phyloP scores from a whole-genome alignment of 2,888 invertebrate species.

The Eupithecia insigniata region DNA sequence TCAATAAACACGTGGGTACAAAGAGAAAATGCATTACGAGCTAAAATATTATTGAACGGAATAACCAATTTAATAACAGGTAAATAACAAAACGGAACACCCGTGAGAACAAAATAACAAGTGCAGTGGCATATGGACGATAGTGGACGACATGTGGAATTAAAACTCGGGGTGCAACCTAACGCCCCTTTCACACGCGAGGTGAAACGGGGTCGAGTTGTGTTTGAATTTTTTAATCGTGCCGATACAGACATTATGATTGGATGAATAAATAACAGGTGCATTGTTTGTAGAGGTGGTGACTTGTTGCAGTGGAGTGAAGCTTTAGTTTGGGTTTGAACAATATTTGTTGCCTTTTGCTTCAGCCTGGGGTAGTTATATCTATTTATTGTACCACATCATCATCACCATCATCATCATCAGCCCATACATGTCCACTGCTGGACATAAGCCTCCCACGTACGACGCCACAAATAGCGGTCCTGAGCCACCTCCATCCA shows the following conservation, averaged over 20 bases:
- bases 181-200: constrained; percentile 39
- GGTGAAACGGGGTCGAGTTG: constrained; percentile 31
- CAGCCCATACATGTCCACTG: too few species aligned
- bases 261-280: constrained; percentile 35
- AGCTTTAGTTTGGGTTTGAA: background rate
- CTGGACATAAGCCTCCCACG: too few species aligned
- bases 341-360: background rate
- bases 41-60: background rate
- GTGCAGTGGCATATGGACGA: constrained; percentile 65
- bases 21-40: background rate
- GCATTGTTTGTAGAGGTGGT: background rate
- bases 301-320: constrained; percentile 2
- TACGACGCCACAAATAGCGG: too few species aligned
- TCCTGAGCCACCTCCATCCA: too few species aligned
- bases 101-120: constrained; percentile 62
- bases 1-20: too few species aligned
- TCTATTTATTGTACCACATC: too few species aligned
- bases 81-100: constrained; percentile 30
- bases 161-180: constrained; percentile 59
- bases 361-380: background rate
- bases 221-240: constrained; percentile 27
- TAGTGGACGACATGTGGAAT: constrained; percentile 67
- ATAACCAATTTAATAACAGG: constrained; percentile 7
- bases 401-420: too few species aligned
- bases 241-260: constrained; percentile 25